Base-by-base conservation (phyloP, 2,888 invertebrate species). In the Tribolium freemani region DNA sequence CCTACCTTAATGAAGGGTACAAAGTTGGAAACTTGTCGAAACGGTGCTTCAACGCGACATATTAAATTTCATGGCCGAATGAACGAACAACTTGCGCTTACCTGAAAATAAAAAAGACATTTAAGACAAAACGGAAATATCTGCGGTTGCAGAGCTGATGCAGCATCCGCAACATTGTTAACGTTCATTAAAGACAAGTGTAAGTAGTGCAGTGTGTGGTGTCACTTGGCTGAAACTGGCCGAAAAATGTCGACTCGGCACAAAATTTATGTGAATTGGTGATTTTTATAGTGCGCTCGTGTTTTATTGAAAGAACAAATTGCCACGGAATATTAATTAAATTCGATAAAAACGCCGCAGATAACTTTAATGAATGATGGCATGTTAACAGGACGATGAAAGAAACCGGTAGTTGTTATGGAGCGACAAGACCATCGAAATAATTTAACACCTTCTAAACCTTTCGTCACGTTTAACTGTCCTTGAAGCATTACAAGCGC, bases 211-310 rank as follows among this genome's bases (percentile, higher is more conserved):
- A 46, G 48, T 26, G 13, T 26, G 48, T 69, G 61, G 75, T 75
- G 75, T 72, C 78, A 69, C 73, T 71, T 78, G 76, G 60, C 61
- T 48, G 46, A 63, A 77, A 78, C 53, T 76, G 72, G 72, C 66
- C 58, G 73, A 64, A 77, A 77, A 75, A 69, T 64, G 76, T 75
- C 63, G 75, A 74, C 72, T 46, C 50, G 73, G 76, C 78, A 77
- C 54, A 75, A 77, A 72, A 63, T 76, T 76, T 76, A 77, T 70
- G 72, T 26, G 66, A 11, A 66, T 56, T 66, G 67, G 57, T 10
- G 56, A 67, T 48, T 57, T 67, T 67, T 67, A 67, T 57, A 46
- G 48, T 9, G 31, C 51, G 67, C 30, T 67, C 57, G 26, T 16
- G 5, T 11, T 57, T 30, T 31, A 45, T 10, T 13, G 54, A 16